Evolutionary conservation across 2,113 vertebrate species (phyloP), one percentile per base, ranked within the genome.

Genomic region (Toxostoma redivivum): DNA sequence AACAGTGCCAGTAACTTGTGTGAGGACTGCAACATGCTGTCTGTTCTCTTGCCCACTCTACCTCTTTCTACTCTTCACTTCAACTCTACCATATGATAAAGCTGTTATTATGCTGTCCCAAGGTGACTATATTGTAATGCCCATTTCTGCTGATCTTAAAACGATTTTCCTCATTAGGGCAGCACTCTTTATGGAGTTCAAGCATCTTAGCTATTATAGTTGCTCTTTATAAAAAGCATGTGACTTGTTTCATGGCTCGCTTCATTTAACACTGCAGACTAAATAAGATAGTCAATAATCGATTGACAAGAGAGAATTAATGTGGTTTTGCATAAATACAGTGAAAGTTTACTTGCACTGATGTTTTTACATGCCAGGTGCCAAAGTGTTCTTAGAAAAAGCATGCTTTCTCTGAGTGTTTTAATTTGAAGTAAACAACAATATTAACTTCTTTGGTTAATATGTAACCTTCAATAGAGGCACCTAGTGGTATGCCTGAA

Each of bases 391-490:
- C 64, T 92, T 97, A 96, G 95, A 95, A 95, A 64, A 86, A 94
- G 91, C 95, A 89, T 96, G 80, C 73, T 95, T 97, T 94, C 81
- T 97, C 77, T 80, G n/a, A 91, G 76, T 89, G 73, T 86, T 97
- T 94, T 72, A 94, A 72, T 95, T 96, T 92, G 81, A 94, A 83
- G 88, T 97, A 95, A 92, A 93, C 60, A 66, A 67, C 40, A 86
- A 71, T 96, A 95, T 98, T 97, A 97, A 97, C 92, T 97, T 77
- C 42, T 71, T 51, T 51, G 85, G 96, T 97, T 98, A 98, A 98
- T 98, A 86, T 93, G 74, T 80, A 90, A 93, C 97, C 92, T 98
- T 98, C 96, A 98, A 96, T 97, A 97, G 92, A 94, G 92, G 95
- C 95, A 74, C 90, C 82, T 73, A 72, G 64, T 81, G 85, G 31